These are phyloP conservation scores for Dynastes hyllus DNA, from an alignment of 2,888 invertebrate genomes.

Conservation along the genomic window DNA sequence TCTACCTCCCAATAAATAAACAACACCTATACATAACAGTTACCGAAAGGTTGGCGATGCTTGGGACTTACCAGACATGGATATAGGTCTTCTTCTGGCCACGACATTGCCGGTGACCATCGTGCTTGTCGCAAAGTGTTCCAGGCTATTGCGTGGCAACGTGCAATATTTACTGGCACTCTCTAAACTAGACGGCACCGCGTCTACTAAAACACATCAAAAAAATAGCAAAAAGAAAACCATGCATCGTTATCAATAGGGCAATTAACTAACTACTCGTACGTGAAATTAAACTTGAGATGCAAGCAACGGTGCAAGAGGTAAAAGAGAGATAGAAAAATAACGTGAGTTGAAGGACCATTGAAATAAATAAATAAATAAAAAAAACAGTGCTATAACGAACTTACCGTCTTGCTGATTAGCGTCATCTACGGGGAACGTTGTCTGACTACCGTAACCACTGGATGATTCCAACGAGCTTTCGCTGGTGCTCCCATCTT, in stretches of 20 bases:
- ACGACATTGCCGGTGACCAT: conserved; percentile 16
- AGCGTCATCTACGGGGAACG: conserved; percentile 77
- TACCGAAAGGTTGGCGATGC: too few relatives aligned
- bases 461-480: conserved; percentile 85
- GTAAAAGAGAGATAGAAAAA: not conserved
- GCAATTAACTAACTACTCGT: too few relatives aligned
- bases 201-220: conserved; percentile 67
- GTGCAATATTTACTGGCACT: conserved; percentile 76
- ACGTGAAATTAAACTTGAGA: not conserved
- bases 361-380: not conserved
- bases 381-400: conserved; percentile 28
- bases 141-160: conserved; percentile 72
- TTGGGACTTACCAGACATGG: conserved; percentile 51
- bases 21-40: too few relatives aligned
- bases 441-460: conserved; percentile 85
- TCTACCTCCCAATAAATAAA: too few relatives aligned
- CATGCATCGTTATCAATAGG: conserved; percentile 58
- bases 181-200: conserved; percentile 69
- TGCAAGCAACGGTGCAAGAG: not conserved
- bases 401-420: conserved; percentile 68
- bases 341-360: not conserved
- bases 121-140: conserved; percentile 39
- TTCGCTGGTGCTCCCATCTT: conserved; percentile 80
- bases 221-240: conserved; percentile 60
- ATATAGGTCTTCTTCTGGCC: conserved; percentile 46